Conservation (phyloP, 2,888 invertebrate species). For the Nebria brevicollis region DNA sequence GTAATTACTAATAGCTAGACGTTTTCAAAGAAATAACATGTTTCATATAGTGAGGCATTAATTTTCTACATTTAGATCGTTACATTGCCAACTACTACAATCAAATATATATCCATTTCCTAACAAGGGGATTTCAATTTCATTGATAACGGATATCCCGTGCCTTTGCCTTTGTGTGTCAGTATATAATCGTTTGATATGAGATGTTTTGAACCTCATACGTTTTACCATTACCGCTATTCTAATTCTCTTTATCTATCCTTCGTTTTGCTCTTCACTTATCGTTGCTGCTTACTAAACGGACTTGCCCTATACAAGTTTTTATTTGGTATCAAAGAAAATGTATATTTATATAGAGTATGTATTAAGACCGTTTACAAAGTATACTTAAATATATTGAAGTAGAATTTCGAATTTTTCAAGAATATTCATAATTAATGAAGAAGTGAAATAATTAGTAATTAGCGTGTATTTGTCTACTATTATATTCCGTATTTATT, state of each 20-base stretch:
- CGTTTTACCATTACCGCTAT: constrained; percentile 14
- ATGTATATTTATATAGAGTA: no score
- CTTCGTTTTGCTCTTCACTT: background rate
- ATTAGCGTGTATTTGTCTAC: no score
- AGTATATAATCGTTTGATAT: constrained; percentile 46
- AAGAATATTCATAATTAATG: no score
- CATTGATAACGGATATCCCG: constrained; percentile 45
- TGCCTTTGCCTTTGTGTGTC: constrained; percentile 46
- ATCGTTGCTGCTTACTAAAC: background rate
- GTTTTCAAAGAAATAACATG: background rate
- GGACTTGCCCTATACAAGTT: background rate
- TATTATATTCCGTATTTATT: no score
- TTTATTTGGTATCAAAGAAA: no score
- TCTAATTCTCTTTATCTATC: background rate
- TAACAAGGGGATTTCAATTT: constrained; percentile 45
- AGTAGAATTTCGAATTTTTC: no score
- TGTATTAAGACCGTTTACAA: no score
- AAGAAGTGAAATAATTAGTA: no score
- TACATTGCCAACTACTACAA: constrained; percentile 13
- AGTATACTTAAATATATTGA: no score
- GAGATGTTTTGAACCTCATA: constrained; percentile 32
- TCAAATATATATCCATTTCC: constrained; percentile 44
- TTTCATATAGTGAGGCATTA: constrained; percentile 7
- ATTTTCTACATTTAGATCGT: constrained; percentile 20
- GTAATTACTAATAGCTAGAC: background rate